Base-by-base conservation (phyloP, 2,888 invertebrate genomes). In the Cephus sareptanus region DNA sequence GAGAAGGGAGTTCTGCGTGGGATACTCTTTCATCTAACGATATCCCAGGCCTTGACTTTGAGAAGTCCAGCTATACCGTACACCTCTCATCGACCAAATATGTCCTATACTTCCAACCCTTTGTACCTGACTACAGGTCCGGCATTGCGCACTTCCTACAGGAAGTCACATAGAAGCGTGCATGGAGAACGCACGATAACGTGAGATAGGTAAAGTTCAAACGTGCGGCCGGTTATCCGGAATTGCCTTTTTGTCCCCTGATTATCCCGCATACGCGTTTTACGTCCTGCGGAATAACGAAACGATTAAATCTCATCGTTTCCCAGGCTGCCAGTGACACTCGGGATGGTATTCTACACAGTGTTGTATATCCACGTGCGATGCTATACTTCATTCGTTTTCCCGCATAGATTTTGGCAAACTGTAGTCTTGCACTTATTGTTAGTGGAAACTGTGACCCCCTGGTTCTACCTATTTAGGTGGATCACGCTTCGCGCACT, bases 21-120 rank as follows among this genome's bases (percentile, higher is more conserved):
- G 83, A 85, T 86, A 87, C 85, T 89, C 87, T 87, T 90, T 88
- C 87, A 88, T 86, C 85, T 83, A 84, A 81, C 83, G 87, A 86
- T 87, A 87, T 85, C 83, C 85, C 80, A 86, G 82, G 82, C 87
- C 86, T 87, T 87, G 86, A 89, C 85, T 87, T 85, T 85, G 82
- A 87, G 84, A 83, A 83, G 83, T 82, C 79, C 78, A 77, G 77
- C 78, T 81, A 81, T 71, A 34, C 34, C 15, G 12, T 31, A 31
- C 31, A 23, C 4, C 4, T 71, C 6, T 31, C 33, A 34, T 71
- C 56, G 56, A 23, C 56, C 56, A 23, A 23, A 23, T 56, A 23
- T 23, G 23, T 56, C 40, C 56, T 56, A 23, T 56, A 56, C 56
- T 1, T 9, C 56, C 9, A 56, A 56, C 9, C 56, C 56, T 56